phyloP scores from a whole-genome alignment of 2,797 vertebrate genomes.

The Acridotheres tristis region DNA sequence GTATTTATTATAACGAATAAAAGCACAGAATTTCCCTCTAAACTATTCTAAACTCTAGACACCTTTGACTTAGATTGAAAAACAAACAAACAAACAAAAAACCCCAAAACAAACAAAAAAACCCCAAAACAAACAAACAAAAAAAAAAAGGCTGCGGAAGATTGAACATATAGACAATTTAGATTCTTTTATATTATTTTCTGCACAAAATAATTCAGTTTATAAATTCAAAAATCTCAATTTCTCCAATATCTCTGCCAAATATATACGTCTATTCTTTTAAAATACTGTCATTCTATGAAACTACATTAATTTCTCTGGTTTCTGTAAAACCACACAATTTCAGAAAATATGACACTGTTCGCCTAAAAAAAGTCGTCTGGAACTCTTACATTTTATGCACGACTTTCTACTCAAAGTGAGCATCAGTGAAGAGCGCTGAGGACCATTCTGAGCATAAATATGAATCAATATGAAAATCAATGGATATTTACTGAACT shows the following conservation, averaged over 20 bases:
- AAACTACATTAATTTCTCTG: background rate
- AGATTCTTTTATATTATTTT: background rate
- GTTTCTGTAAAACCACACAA: background rate
- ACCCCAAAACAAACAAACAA: background rate
- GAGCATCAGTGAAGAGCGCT: background rate
- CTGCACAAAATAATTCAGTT: background rate
- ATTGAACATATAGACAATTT: background rate
- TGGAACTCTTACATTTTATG: background rate
- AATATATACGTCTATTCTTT: background rate
- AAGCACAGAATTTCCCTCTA: background rate
- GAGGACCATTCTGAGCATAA: background rate
- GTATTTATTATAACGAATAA: background rate
- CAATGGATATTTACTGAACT: background rate
- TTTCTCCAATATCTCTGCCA: background rate
- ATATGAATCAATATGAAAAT: background rate
- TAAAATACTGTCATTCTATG: background rate
- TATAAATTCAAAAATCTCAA: background rate
- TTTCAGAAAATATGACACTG: background rate
- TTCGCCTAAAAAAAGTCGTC: background rate
- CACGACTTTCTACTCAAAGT: background rate
- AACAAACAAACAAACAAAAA: too few relatives aligned
- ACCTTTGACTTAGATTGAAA: background rate
- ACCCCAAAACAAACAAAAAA: background rate
- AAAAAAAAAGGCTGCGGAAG: accelerated
- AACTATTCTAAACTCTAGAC: background rate